Evolutionary conservation across 2,888 invertebrate species (phyloP).

Genomic region (Drosophila neonasuta): DNA sequence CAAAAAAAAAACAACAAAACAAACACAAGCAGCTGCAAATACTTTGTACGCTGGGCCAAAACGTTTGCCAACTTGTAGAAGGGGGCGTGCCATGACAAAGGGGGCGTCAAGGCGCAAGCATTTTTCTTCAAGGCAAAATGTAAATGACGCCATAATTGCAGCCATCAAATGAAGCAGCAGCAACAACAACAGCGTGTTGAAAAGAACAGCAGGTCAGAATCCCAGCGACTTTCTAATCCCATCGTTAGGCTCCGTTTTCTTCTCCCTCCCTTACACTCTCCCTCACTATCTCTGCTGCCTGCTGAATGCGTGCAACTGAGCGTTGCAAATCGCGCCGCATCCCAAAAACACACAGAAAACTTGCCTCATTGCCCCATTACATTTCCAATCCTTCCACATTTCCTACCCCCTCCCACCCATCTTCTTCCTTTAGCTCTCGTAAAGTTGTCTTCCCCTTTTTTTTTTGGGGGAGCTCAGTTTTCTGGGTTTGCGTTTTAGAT

Average conservation of each 20-base stretch:
- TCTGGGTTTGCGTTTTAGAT: slow-evolving; percentile 24
- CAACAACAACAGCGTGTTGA: neutral
- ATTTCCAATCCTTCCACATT: slow-evolving; percentile 13
- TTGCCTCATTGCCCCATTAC: slow-evolving; percentile 34
- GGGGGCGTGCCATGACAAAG: neutral
- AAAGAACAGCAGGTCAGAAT: slow-evolving; percentile 42
- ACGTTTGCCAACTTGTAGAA: slow-evolving; percentile 28
- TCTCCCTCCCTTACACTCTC: neutral
- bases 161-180: slow-evolving; percentile 68
- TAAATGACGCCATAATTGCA: slow-evolving; percentile 78
- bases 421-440: neutral
- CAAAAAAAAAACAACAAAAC: neutral
- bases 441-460: neutral
- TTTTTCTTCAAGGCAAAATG: slow-evolving; percentile 66
- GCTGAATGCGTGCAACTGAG: slow-evolving; percentile 71
- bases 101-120: slow-evolving; percentile 21
- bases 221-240: slow-evolving; percentile 16
- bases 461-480: neutral
- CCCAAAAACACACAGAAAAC: slow-evolving; percentile 17
- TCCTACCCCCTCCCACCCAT: neutral
- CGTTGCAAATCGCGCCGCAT: slow-evolving; percentile 70
- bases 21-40: slow-evolving; percentile 26
- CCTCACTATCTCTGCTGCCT: slow-evolving; percentile 8
- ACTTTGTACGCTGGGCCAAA: slow-evolving; percentile 28
- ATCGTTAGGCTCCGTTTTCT: neutral